Conservation (phyloP, 2,113 vertebrate species). For the Clinocottus analis region DNA sequence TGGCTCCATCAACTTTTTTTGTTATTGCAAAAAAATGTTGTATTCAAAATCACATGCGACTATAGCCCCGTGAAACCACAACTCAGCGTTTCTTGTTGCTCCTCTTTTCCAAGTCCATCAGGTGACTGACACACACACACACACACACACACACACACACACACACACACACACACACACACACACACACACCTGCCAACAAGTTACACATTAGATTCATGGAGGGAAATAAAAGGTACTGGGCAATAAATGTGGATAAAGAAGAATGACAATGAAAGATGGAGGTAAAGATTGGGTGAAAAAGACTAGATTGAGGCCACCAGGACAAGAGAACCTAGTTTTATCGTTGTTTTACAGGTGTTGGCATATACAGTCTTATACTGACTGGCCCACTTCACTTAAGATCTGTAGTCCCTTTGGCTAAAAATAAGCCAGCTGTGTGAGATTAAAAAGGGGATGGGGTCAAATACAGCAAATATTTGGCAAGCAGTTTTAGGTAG, state of each 20-base stretch:
- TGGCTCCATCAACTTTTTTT: neutral
- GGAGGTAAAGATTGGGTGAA: neutral
- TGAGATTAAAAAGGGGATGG: slow-evolving; percentile 24
- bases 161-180: neutral
- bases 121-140: slow-evolving; percentile 18
- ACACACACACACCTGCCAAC: slow-evolving; percentile 16
- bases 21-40: too few relatives aligned
- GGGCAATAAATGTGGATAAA: neutral
- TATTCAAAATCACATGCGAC: neutral
- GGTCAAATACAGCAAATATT: slow-evolving; percentile 72
- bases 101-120: slow-evolving; percentile 33
- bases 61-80: neutral
- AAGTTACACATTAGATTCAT: slow-evolving; percentile 72
- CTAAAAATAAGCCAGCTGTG: slow-evolving; percentile 45
- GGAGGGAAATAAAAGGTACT: slow-evolving; percentile 9
- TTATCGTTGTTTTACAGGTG: neutral
- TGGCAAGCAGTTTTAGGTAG: slow-evolving; percentile 57
- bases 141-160: neutral
- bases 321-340: neutral
- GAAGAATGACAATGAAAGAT: neutral
- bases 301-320: neutral
- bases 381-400: neutral
- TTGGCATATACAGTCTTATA: neutral
- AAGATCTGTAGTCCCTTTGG: slow-evolving; percentile 23
- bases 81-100: slow-evolving; percentile 4